These are phyloP conservation scores for Eupleurogrammus muticus DNA, from an alignment of 2,797 vertebrate species.

Conservation along the genomic window DNA sequence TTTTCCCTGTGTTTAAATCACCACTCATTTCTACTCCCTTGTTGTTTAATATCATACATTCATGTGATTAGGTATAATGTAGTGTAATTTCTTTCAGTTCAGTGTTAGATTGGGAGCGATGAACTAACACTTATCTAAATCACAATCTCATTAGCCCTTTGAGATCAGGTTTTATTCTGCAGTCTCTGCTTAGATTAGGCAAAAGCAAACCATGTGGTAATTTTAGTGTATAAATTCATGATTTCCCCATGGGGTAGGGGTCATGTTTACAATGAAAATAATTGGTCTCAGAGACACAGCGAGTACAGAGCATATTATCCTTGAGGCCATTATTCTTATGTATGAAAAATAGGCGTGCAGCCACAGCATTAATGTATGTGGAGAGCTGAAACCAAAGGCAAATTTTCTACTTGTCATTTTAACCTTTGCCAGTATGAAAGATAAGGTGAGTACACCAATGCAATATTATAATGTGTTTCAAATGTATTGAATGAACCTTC, in stretches of 20 bases:
- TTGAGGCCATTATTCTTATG: conserved; percentile 43
- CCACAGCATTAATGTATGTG: conserved; percentile 26
- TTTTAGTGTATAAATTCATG: conserved; percentile 62
- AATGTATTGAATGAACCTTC: conserved; percentile 5
- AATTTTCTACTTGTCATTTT: conserved; percentile 40
- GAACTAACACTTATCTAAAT: conserved; percentile 40
- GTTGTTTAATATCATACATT: conserved; percentile 36
- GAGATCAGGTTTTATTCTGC: conserved; percentile 46
- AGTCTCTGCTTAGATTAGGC: conserved; percentile 51
- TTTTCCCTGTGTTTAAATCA: conserved; percentile 67
- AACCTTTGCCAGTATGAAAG: conserved; percentile 48
- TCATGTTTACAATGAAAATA: conserved; percentile 72
- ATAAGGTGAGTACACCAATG: conserved; percentile 10
- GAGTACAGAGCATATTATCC: conserved; percentile 32
- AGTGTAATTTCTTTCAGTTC: conserved; percentile 20
- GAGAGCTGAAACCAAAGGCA: conserved; percentile 33
- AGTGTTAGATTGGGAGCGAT: conserved; percentile 43
- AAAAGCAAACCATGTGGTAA: conserved; percentile 52
- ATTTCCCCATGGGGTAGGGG: conserved; percentile 64
- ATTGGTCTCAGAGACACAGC: conserved; percentile 60
- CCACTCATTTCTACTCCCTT: conserved; percentile 48
- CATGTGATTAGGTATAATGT: conserved; percentile 34
- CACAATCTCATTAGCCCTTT: conserved; percentile 37
- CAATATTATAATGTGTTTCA: conserved; percentile 5
- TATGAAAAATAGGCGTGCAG: conserved; percentile 26